phyloP scores from a whole-genome alignment of 2,888 invertebrate species.

The Gymnocheta viridis region DNA sequence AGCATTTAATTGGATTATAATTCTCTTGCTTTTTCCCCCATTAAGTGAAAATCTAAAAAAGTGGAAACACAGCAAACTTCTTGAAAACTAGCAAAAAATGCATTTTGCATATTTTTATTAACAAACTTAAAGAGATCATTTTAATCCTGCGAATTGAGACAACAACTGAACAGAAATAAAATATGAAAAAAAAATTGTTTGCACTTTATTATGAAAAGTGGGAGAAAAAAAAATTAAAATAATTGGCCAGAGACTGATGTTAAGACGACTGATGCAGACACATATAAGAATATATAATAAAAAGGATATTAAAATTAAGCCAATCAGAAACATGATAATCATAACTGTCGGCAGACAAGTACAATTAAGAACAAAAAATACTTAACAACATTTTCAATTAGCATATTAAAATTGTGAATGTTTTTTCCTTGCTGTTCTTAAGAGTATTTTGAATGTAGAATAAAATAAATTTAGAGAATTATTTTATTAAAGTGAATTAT shows the following conservation, averaged over 20 bases:
- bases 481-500: too few relatives aligned
- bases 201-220: background rate
- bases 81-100: background rate
- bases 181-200: constrained; percentile 1
- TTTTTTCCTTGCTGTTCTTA: too few relatives aligned
- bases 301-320: background rate
- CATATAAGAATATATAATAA: too few relatives aligned
- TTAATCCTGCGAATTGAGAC: constrained; percentile 20
- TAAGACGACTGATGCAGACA: background rate
- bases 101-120: constrained; percentile 38
- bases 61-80: constrained; percentile 10
- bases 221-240: background rate
- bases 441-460: too few relatives aligned
- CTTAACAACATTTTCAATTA: background rate
- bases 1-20: constrained; percentile 57
- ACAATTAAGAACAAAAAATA: background rate
- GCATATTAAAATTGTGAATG: background rate
- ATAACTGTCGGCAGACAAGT: constrained; percentile 1
- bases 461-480: too few relatives aligned
- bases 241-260: background rate
- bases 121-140: constrained; percentile 43
- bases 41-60: background rate
- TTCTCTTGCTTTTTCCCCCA: constrained; percentile 21
- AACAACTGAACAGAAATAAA: background rate
- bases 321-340: background rate